Evolutionary conservation across 35 echinoderm and acorn worm species (phyloP).

Genomic region (Chiridota heheva): DNA sequence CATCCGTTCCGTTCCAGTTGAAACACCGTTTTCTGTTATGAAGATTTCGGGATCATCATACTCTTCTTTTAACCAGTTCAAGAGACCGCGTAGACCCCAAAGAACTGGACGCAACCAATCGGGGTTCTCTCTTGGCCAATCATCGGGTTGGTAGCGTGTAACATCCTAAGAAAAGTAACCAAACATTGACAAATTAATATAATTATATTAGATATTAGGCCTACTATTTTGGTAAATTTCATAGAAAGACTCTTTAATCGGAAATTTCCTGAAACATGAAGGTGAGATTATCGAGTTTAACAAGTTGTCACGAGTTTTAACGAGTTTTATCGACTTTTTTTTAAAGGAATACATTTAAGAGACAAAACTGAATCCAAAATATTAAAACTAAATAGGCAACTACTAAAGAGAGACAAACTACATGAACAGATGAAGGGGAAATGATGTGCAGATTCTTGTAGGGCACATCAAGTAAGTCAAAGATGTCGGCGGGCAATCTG

Average conservation of each 20-base stretch:
- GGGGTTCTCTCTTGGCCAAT: slow-evolving; percentile 15
- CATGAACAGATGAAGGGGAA: no score
- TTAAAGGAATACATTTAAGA: no score
- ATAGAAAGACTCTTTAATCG: neutral
- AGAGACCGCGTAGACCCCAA: slow-evolving; percentile 18
- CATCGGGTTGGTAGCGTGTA: slow-evolving; percentile 40
- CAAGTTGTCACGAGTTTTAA: neutral
- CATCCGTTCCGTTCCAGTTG: neutral
- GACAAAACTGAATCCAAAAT: no score
- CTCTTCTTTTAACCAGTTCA: slow-evolving; percentile 41
- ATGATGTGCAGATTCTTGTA: no score
- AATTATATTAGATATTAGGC: neutral
- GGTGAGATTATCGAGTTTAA: neutral
- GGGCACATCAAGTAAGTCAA: no score
- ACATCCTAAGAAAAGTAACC: slow-evolving; percentile 57
- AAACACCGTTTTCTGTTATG: slow-evolving; percentile 39
- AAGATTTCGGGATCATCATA: slow-evolving; percentile 33
- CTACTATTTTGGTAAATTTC: neutral
- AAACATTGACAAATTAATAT: neutral
- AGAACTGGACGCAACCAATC: slow-evolving; percentile 22
- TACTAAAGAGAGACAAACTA: no score
- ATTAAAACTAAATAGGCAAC: no score
- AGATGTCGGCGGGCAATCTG: no score
- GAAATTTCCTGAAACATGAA: neutral
- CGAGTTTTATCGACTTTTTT: neutral